These are phyloP conservation scores for Melanotaenia parkinsoni DNA, from an alignment of 2,797 vertebrate genomes.

Conservation along the genomic window DNA sequence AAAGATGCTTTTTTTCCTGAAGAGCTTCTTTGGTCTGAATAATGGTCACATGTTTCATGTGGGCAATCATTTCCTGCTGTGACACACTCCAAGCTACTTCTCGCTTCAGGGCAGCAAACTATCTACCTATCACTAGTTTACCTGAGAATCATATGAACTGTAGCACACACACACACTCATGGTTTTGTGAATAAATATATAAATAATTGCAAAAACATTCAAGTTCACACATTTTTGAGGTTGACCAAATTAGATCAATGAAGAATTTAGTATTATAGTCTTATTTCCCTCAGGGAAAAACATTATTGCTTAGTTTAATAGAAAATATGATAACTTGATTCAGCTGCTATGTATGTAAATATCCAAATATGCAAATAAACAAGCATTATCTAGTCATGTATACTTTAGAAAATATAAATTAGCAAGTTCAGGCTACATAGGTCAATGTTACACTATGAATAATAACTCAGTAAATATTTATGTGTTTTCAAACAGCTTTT, in stretches of 20 bases:
- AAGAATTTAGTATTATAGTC: too few species aligned
- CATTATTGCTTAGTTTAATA: background rate
- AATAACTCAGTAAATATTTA: too few species aligned
- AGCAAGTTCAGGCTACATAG: too few species aligned
- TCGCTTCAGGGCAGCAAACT: background rate
- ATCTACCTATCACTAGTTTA: background rate
- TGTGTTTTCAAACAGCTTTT: too few species aligned
- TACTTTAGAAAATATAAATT: too few species aligned
- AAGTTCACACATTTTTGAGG: background rate
- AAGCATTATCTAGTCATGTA: too few species aligned
- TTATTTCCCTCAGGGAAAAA: background rate
- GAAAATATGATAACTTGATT: background rate
- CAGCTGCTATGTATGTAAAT: too few species aligned
- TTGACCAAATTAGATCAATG: too few species aligned
- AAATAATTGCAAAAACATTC: background rate
- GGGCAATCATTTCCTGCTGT: background rate
- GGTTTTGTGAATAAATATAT: background rate
- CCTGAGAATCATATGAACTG: background rate
- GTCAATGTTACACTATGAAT: too few species aligned
- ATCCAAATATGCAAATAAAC: too few species aligned
- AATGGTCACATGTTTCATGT: background rate
- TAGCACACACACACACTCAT: background rate
- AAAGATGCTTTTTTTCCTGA: background rate
- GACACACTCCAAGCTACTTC: background rate
- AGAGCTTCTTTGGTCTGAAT: background rate